A percentile compares a stretch with the other conserved stretches of the same genome.
Evolutionary conservation across 1,140 invertebrate genomes (phyloP).

Genomic region (Chironomus tepperi): DNA sequence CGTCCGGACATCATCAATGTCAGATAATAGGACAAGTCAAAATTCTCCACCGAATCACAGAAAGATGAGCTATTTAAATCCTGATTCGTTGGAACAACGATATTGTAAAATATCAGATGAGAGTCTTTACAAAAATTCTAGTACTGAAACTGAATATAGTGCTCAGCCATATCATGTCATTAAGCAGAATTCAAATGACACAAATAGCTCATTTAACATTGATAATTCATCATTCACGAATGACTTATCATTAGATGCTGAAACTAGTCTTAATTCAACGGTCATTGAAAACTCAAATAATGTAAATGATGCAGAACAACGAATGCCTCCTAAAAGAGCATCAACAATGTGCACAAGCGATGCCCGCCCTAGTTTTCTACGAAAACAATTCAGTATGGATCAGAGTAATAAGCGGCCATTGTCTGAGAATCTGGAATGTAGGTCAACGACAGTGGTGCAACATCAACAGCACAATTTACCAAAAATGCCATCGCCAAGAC

Average conservation of each 20-base stretch:
- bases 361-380: conserved; percentile 32
- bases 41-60: conserved; percentile 34
- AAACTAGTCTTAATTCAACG: conserved; percentile 21
- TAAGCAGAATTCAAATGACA: conserved; percentile 40
- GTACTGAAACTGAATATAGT: conserved; percentile 40
- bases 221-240: conserved; percentile 38
- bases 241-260: conserved; percentile 37
- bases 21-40: conserved; percentile 24
- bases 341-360: conserved; percentile 36
- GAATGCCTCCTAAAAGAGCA: conserved; percentile 30
- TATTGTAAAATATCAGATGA: conserved; percentile 38
- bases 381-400: conserved; percentile 41
- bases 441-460: not conserved
- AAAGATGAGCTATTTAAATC: conserved; percentile 28
- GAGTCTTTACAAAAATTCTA: conserved; percentile 39
- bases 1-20: not conserved
- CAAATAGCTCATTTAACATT: conserved; percentile 39
- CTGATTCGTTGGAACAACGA: conserved; percentile 25
- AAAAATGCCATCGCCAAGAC: not conserved
- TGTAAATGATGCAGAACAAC: not conserved
- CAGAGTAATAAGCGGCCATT: conserved; percentile 33
- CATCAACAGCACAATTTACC: not conserved
- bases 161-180: conserved; percentile 39
- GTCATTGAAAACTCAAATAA: conserved; percentile 28
- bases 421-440: not conserved